A percentile compares a stretch with the other conserved stretches of the same genome.
phyloP scores from a whole-genome alignment of 2,113 vertebrate species.

The Melanerpes formicivorus region DNA sequence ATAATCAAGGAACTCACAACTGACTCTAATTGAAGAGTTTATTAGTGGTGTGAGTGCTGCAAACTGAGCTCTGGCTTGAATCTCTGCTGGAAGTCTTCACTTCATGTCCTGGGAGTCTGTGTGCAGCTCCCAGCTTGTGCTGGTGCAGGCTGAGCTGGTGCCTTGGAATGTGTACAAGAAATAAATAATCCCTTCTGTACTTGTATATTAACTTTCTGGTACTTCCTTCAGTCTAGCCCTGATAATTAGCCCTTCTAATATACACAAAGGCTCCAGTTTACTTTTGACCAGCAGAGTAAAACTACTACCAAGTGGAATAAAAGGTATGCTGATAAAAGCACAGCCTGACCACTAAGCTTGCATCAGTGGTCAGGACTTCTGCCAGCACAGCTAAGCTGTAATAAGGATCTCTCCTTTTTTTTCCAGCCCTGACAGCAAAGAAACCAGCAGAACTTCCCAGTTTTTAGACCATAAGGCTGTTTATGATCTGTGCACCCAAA shows the following conservation, averaged over 20 bases:
- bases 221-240: slow-evolving; percentile 20
- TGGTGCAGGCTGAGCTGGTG: background rate
- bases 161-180: slow-evolving; percentile 20
- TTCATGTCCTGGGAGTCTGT: background rate
- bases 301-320: slow-evolving; percentile 29
- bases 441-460: background rate
- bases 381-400: background rate
- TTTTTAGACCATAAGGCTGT: background rate
- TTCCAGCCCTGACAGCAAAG: background rate
- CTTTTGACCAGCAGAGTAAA: slow-evolving; percentile 39
- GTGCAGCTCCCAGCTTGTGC: slow-evolving; percentile 13
- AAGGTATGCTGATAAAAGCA: slow-evolving; percentile 19
- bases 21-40: background rate
- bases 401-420: background rate
- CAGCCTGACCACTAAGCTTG: background rate
- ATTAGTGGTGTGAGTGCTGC: background rate
- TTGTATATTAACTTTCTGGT: slow-evolving; percentile 21
- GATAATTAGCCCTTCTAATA: slow-evolving; percentile 38
- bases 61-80: background rate
- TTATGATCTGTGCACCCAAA: background rate
- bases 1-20: background rate
- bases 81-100: background rate
- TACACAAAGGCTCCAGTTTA: background rate
- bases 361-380: background rate
- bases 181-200: slow-evolving; percentile 32